Evolutionary conservation across 2,888 invertebrate genomes (phyloP).

Genomic region (Pilophorus perplexus): DNA sequence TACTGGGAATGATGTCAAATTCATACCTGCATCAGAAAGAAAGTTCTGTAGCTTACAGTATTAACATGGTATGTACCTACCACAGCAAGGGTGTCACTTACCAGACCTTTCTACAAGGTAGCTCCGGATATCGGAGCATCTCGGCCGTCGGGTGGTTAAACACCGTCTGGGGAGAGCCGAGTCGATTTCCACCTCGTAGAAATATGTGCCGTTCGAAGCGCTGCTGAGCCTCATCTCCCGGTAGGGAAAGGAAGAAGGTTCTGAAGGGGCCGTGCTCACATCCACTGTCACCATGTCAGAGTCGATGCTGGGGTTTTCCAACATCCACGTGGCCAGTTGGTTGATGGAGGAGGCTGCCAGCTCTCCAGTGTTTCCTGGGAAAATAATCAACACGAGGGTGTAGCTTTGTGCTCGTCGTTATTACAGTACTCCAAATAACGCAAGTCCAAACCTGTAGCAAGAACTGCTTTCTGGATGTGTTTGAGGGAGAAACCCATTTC

Average conservation of each 20-base stretch:
- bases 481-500: conserved; percentile 63
- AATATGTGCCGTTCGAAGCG: conserved; percentile 29
- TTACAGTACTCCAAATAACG: too few species aligned
- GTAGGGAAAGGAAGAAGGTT: conserved; percentile 7
- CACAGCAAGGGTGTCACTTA: too few species aligned
- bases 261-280: conserved; percentile 14
- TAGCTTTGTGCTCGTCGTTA: too few species aligned
- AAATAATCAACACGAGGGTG: conserved; percentile 12
- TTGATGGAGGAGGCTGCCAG: conserved; percentile 54
- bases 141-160: conserved; percentile 44
- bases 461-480: conserved; percentile 60
- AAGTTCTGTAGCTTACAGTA: not conserved
- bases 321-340: conserved; percentile 63
- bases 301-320: conserved; percentile 59
- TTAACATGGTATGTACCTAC: too few species aligned
- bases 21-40: too few species aligned
- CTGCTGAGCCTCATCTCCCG: conserved; percentile 30
- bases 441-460: conserved; percentile 59
- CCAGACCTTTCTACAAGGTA: conserved; percentile 51
- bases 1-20: too few species aligned
- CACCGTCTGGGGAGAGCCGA: conserved; percentile 33
- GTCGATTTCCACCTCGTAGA: conserved; percentile 32
- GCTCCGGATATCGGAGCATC: conserved; percentile 52
- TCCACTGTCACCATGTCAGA: conserved; percentile 45
- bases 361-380: conserved; percentile 53